phyloP scores from a whole-genome alignment of 2,888 invertebrate genomes.

The Gryllus longicercus region DNA sequence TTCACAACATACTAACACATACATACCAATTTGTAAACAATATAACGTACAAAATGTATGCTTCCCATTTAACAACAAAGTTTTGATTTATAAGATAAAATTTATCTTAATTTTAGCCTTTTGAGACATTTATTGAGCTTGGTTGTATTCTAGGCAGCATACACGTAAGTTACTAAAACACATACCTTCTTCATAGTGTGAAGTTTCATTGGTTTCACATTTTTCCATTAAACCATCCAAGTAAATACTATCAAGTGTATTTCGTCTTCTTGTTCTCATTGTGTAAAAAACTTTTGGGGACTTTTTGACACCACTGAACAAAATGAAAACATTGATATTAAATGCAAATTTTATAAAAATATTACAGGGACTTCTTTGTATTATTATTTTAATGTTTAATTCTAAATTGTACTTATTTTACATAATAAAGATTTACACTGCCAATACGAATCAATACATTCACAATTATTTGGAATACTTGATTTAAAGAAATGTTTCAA shows the following conservation, averaged over 20 bases:
- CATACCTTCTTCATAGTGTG: constrained; percentile 37
- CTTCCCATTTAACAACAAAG: too few relatives aligned
- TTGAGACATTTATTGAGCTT: background rate
- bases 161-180: background rate
- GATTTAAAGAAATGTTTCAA: too few relatives aligned
- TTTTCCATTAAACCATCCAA: constrained; percentile 47
- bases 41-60: too few relatives aligned
- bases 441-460: background rate
- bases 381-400: background rate
- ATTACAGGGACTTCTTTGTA: background rate
- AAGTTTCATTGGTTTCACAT: constrained; percentile 45
- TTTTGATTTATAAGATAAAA: too few relatives aligned
- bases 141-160: background rate
- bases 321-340: background rate
- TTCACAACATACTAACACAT: too few relatives aligned
- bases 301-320: constrained; percentile 21
- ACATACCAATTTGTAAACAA: too few relatives aligned
- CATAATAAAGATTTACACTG: background rate
- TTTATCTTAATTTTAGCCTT: too few relatives aligned
- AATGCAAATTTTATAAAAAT: background rate
- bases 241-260: constrained; percentile 46
- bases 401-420: background rate
- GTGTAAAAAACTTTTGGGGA: constrained; percentile 26
- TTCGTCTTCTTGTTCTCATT: constrained; percentile 40
- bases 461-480: background rate